These are phyloP conservation scores for Alca torda DNA, from an alignment of 2,797 vertebrate species.

Conservation along the genomic window DNA sequence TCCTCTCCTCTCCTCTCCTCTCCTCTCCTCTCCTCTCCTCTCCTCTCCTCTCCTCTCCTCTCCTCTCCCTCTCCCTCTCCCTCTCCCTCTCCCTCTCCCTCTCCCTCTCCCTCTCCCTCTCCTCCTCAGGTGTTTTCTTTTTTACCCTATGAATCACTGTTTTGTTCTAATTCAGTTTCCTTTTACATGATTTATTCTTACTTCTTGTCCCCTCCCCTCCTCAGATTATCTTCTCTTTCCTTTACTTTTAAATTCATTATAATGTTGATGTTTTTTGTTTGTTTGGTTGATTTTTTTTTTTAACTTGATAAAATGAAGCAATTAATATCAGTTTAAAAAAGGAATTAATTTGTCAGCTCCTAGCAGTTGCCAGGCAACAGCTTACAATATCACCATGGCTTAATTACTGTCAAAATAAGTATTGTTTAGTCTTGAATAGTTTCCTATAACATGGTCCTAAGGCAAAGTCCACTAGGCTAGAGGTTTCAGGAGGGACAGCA, in stretches of 20 bases:
- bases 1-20: no score
- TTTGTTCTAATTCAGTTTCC: not conserved
- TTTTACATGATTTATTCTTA: not conserved
- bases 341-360: not conserved
- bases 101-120: not conserved
- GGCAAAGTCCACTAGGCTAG: not conserved
- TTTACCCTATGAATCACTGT: not conserved
- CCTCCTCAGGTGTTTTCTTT: not conserved
- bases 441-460: not conserved
- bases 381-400: not conserved
- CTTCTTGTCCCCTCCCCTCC: not conserved
- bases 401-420: not conserved
- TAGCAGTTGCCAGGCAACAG: conserved; percentile 21
- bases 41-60: no score
- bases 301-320: not conserved
- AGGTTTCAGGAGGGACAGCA: not conserved
- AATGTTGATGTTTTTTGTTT: not conserved
- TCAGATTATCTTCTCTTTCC: not conserved
- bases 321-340: not conserved
- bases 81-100: not conserved
- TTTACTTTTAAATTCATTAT: not conserved
- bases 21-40: not conserved
- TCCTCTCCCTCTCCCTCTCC: no score
- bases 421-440: not conserved
- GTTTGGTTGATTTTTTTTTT: no score